Conservation (phyloP, 2,113 vertebrate species). For the Porphyrio hochstetteri region DNA sequence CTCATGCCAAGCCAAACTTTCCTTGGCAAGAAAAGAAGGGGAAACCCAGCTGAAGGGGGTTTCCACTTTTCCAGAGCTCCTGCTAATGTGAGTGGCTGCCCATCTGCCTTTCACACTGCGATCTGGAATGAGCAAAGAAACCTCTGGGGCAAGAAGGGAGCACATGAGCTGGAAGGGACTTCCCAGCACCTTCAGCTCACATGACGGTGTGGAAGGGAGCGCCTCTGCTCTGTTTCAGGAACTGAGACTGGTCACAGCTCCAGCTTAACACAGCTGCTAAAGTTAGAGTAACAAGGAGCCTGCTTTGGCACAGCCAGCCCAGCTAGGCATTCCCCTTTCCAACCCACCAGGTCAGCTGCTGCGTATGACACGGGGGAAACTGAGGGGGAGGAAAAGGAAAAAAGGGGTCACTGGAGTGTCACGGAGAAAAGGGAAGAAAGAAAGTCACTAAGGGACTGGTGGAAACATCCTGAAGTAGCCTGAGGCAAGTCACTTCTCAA, state of each 20-base stretch:
- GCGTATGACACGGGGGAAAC: not conserved
- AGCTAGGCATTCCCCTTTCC: not conserved
- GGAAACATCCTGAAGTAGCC: not conserved
- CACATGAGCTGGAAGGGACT: constrained; percentile 5
- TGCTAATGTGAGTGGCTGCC: not conserved
- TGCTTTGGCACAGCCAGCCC: not conserved
- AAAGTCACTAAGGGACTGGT: not conserved
- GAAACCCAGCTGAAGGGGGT: not conserved
- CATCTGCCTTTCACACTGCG: not conserved
- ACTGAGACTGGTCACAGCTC: not conserved
- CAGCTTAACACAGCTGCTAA: not conserved
- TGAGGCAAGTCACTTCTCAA: not conserved
- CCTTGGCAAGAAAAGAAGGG: not conserved
- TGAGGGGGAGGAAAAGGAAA: not conserved
- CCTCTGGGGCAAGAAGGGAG: not conserved
- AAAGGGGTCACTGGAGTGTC: not conserved
- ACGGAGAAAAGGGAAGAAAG: not conserved
- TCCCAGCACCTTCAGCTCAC: not conserved
- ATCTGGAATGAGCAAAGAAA: not conserved
- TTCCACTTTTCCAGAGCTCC: not conserved
- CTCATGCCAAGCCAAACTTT: not conserved
- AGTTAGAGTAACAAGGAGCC: not conserved
- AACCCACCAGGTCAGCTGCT: not conserved
- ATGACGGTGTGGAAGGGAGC: not conserved
- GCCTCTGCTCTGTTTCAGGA: not conserved